Base-by-base conservation (phyloP, 2,888 invertebrate species). In the Eupsilia transversa region DNA sequence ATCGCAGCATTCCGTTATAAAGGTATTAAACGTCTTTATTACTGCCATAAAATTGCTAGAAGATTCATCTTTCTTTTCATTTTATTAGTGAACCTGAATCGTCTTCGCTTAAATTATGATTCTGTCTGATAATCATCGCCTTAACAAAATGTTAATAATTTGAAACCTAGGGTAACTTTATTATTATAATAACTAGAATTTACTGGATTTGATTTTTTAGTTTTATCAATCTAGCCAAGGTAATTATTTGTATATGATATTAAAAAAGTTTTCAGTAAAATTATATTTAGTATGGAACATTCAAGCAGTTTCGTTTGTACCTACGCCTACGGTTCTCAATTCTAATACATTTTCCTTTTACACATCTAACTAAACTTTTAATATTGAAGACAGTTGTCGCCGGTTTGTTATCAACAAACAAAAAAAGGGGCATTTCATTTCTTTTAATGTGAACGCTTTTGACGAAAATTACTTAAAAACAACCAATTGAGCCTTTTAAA, bases 1-100 rank as follows among this genome's bases (percentile, higher is more conserved):
- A 79, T 64, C 69, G 78, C 74, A 72, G 43, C 69, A 75, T 81
- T 87, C 83, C 77, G 82, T 83, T 83, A 81, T 79, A 79, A 81
- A 79, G 72, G 78, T 85, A 87, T 89, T 87, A 87, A 85, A 83
- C 46, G 74, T 67, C 38, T 89, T 91, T 89, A 91, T 86, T 74
- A 63, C 86, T 67, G 63, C 71, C 85, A 87, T 90, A 90, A 90
- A 89, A 80, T 79, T 74, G 59, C 52, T 63, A 57, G 67, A 63
- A 80, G 79, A 80, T 68, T 61, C n/a, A 71, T 77, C 61, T 74
- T 79, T 74, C 30, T 20, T 63, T 76, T 33, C 30, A 49, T 73
- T 41, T 63, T 74, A 30, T 30, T 54, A 14, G 14, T 41, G 23
- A 35, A 43, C 23, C 27, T 30, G 17, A 38, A 52, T 33, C 17